phyloP scores from a whole-genome alignment of 2,113 vertebrate genomes.

The Entomyzon cyanotis region DNA sequence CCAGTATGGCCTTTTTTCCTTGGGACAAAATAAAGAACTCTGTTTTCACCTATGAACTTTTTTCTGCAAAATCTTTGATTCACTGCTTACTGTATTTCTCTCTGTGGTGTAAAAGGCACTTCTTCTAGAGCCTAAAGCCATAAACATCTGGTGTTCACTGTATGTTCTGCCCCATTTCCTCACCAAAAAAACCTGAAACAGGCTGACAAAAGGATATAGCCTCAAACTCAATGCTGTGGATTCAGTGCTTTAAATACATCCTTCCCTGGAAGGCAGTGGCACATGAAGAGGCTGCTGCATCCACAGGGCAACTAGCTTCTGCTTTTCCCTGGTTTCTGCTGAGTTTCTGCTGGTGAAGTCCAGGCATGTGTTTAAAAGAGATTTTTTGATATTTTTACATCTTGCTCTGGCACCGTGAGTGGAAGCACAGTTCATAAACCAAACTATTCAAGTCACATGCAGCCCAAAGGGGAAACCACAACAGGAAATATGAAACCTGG shows the following conservation, averaged over 20 bases:
- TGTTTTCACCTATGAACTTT: rapidly evolving
- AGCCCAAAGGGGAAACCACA: neutral
- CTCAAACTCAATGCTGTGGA: rapidly evolving
- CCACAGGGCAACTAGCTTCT: neutral
- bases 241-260: neutral
- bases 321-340: neutral
- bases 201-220: neutral
- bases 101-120: neutral
- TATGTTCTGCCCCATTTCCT: neutral
- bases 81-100: neutral
- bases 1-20: rapidly evolving
- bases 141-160: neutral
- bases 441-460: rapidly evolving
- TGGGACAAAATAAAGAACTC: neutral
- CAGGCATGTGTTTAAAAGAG: neutral
- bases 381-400: neutral
- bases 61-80: neutral
- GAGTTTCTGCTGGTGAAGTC: neutral
- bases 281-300: neutral
- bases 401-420: neutral
- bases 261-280: neutral
- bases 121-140: neutral
- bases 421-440: neutral
- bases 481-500: neutral
- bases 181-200: rapidly evolving